Evolutionary conservation across 2,113 vertebrate species (phyloP).

Genomic region (Burhinus bistriatus): DNA sequence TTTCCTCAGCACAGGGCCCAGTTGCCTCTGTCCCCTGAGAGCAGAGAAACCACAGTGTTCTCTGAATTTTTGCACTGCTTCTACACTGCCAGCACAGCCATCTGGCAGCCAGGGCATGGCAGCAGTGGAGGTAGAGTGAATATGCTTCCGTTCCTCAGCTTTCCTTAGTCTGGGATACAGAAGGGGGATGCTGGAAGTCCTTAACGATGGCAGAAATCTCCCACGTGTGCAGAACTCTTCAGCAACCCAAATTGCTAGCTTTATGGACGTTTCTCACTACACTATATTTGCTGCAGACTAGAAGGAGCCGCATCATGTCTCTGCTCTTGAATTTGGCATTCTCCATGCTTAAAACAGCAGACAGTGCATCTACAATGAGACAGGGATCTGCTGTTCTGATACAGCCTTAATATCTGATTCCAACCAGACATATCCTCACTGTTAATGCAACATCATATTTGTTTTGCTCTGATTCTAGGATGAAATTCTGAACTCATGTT

Average conservation of each 20-base stretch:
- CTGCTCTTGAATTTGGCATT: not conserved
- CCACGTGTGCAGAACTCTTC: not conserved
- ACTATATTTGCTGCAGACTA: not conserved
- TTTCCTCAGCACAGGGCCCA: not conserved
- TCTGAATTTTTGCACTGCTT: not conserved
- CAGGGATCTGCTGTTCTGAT: not conserved
- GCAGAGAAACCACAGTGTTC: not conserved
- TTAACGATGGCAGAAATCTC: not conserved
- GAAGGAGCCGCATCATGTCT: not conserved
- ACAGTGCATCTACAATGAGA: not conserved
- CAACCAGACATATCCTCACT: not conserved
- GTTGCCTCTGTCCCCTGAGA: not conserved
- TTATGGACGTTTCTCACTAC: not conserved
- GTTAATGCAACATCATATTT: not conserved
- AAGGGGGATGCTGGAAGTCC: not conserved
- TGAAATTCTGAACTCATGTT: not conserved
- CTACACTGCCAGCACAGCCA: not conserved
- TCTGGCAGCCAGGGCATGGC: not conserved
- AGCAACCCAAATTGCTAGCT: not conserved
- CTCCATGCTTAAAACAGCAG: not conserved
- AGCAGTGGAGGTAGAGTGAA: not conserved
- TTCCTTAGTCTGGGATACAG: not conserved
- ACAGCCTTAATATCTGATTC: not conserved
- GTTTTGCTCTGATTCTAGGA: not conserved
- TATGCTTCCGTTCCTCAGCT: not conserved